Percentiles rank a stretch among this genome's conserved stretches.
These are phyloP conservation scores for Macrosiphum euphorbiae DNA, from an alignment of 2,888 invertebrate genomes.

Conservation along the genomic window DNA sequence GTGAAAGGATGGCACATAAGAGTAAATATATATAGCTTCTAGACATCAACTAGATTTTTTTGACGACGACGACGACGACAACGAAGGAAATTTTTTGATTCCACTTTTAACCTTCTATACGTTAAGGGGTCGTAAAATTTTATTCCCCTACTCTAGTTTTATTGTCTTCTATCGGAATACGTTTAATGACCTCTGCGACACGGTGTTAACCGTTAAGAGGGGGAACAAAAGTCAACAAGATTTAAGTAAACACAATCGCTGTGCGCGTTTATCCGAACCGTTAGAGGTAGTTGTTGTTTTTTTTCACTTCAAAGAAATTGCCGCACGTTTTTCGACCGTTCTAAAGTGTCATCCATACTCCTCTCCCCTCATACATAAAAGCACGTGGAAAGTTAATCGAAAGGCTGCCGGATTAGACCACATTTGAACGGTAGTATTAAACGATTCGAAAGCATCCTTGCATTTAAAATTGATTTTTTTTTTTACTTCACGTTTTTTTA, in stretches of 20 bases:
- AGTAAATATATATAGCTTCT: neutral
- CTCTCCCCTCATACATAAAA: neutral
- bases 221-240: slow-evolving; percentile 57
- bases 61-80: slow-evolving; percentile 13
- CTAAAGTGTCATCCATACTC: slow-evolving; percentile 38
- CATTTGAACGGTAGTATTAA: slow-evolving; percentile 1
- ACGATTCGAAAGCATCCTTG: neutral
- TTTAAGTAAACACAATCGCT: slow-evolving; percentile 53
- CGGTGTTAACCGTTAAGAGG: slow-evolving; percentile 52
- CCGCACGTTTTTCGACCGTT: slow-evolving; percentile 55
- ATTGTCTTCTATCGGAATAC: slow-evolving; percentile 38
- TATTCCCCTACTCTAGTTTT: slow-evolving; percentile 53
- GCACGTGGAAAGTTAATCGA: slow-evolving; percentile 49
- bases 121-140: slow-evolving; percentile 55
- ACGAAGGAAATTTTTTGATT: slow-evolving; percentile 25
- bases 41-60: slow-evolving; percentile 8
- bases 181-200: slow-evolving; percentile 64
- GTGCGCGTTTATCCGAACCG: slow-evolving; percentile 44
- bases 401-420: slow-evolving; percentile 25
- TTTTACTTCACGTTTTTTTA: neutral
- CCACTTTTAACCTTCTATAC: neutral
- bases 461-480: slow-evolving; percentile 20
- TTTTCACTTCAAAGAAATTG: slow-evolving; percentile 62
- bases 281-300: slow-evolving; percentile 25
- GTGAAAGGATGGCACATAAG: slow-evolving; percentile 33